phyloP scores from a whole-genome alignment of 37 sponge, comb jelly and placozoan genomes.

The Sycon ciliatum region DNA sequence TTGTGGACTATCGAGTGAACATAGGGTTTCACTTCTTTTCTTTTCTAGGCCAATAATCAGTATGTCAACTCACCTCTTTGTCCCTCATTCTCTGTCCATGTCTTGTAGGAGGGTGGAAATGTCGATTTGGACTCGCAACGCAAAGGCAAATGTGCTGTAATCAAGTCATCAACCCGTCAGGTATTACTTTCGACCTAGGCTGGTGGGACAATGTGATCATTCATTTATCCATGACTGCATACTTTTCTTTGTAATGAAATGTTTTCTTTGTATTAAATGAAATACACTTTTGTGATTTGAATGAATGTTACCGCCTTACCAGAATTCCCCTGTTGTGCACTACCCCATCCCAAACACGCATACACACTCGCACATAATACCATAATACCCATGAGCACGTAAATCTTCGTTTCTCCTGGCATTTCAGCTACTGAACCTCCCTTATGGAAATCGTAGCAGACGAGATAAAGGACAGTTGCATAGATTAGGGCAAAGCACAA shows the following conservation, averaged over 20 bases:
- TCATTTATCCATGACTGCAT: neutral
- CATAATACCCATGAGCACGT: too few species aligned
- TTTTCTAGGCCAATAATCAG: neutral
- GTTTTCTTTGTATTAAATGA: too few species aligned
- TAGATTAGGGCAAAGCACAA: too few species aligned
- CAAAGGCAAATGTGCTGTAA: slow-evolving; percentile 99
- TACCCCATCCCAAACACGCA: neutral
- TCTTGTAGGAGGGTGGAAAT: slow-evolving; percentile 98
- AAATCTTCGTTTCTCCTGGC: too few species aligned
- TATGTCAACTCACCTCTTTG: neutral
- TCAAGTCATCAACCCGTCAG: slow-evolving; percentile 99
- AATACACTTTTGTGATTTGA: neutral
- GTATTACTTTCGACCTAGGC: slow-evolving; percentile 16
- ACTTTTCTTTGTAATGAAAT: too few species aligned
- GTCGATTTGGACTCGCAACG: slow-evolving; percentile 96
- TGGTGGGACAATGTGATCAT: neutral
- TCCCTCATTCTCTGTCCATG: slow-evolving; percentile 9
- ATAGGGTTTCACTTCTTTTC: neutral
- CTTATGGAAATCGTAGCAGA: too few species aligned
- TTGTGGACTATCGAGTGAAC: neutral
- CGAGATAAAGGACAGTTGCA: too few species aligned
- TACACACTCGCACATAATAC: neutral
- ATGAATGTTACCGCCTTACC: neutral
- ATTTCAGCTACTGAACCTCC: too few species aligned
- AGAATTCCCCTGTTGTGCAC: neutral